Percentiles rank a stretch among this genome's conserved stretches.
Evolutionary conservation across 2,113 vertebrate genomes (phyloP).

Genomic region (Furnarius figulus): DNA sequence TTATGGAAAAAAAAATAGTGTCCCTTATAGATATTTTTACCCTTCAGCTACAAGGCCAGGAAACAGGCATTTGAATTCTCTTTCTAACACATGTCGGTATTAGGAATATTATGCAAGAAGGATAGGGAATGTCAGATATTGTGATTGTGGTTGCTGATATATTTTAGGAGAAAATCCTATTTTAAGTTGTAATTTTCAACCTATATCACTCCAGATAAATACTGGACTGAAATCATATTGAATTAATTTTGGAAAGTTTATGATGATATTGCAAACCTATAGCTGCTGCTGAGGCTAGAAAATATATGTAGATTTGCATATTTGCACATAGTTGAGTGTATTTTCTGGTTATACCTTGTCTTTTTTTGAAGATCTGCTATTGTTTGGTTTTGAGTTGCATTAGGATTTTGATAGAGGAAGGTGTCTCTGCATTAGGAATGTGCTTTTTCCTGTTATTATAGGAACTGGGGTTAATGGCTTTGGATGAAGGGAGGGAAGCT

Average conservation of each 20-base stretch:
- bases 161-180: background rate
- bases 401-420: slow-evolving; percentile 48
- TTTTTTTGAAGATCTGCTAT: background rate
- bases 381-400: background rate
- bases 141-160: background rate
- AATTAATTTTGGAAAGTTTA: background rate
- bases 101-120: background rate
- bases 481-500: slow-evolving; percentile 54
- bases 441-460: slow-evolving; percentile 69
- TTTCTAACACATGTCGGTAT: background rate
- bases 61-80: background rate
- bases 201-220: background rate
- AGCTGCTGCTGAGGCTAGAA: background rate
- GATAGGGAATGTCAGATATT: background rate
- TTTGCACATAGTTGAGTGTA: background rate
- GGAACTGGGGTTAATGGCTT: slow-evolving; percentile 49
- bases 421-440: slow-evolving; percentile 51
- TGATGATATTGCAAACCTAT: background rate
- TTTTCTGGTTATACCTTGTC: background rate
- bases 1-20: background rate
- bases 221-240: background rate
- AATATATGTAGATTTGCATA: background rate
- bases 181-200: background rate
- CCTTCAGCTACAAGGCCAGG: background rate
- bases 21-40: background rate